These are phyloP conservation scores for Pteromalus puparum DNA, from an alignment of 1,140 invertebrate species.

Conservation along the genomic window DNA sequence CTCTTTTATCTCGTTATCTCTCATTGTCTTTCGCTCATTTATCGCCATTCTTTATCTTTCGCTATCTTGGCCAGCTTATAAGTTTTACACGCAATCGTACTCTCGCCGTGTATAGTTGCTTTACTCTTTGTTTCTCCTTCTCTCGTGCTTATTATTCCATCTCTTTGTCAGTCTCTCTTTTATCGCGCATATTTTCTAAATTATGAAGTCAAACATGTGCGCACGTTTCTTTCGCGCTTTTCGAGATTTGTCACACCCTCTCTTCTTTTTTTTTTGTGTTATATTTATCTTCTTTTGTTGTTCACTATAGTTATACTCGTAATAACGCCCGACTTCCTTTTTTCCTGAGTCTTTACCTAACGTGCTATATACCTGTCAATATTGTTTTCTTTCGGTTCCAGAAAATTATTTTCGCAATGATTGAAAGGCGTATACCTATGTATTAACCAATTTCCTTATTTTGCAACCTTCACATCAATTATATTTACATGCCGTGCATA, in stretches of 20 bases:
- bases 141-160: neutral
- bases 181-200: neutral
- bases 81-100: neutral
- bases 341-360: neutral
- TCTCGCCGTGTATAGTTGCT: neutral
- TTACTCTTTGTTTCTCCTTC: neutral
- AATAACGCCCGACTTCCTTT: neutral
- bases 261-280: too few species aligned
- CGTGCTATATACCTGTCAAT: neutral
- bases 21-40: conserved; percentile 21
- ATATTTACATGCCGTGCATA: too few species aligned
- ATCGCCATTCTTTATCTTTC: neutral
- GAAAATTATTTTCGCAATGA: too few species aligned
- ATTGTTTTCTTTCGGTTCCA: too few species aligned
- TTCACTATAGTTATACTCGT: too few species aligned
- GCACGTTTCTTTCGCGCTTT: neutral
- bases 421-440: too few species aligned
- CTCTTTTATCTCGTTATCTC: conserved; percentile 19
- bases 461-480: too few species aligned
- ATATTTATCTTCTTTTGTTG: neutral
- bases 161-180: neutral
- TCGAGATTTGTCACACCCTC: neutral
- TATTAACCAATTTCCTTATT: too few species aligned
- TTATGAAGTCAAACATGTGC: neutral
- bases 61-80: neutral